phyloP scores from a whole-genome alignment of 37 sponge, comb jelly and placozoan species.

The Bolinopsis microptera region DNA sequence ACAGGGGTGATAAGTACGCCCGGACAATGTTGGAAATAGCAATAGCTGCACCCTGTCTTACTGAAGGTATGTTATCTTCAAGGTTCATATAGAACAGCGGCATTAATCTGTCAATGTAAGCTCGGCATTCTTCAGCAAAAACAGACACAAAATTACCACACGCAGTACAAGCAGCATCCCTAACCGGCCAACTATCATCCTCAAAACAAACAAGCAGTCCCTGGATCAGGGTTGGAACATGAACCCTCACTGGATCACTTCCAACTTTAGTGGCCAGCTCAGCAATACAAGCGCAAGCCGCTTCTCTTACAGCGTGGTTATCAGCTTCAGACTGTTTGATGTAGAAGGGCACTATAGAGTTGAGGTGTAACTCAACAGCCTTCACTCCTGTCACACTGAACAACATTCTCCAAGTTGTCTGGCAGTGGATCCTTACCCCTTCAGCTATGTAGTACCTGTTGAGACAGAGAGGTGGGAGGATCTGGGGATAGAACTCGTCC shows the following conservation, averaged over 20 bases:
- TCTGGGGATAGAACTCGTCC: conserved; percentile 67
- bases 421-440: conserved; percentile 91
- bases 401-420: conserved; percentile 86
- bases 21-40: conserved; percentile 76
- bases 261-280: conserved; percentile 88
- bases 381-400: conserved; percentile 73
- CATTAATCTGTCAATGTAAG: conserved; percentile 65
- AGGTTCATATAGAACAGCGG: conserved; percentile 80
- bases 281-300: conserved; percentile 93
- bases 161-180: conserved; percentile 95
- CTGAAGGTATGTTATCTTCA: conserved; percentile 90
- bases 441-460: conserved; percentile 98
- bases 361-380: conserved; percentile 76
- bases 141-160: conserved; percentile 93
- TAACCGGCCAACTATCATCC: conserved; percentile 98
- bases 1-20: conserved; percentile 71
- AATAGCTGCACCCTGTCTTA: conserved; percentile 89
- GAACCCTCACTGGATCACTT: conserved; percentile 6
- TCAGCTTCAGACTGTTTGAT: conserved; percentile 78
- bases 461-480: conserved; percentile 90
- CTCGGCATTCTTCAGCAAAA: conserved; percentile 78
- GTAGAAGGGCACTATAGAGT: conserved; percentile 75
- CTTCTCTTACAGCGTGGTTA: conserved; percentile 93
- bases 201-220: conserved; percentile 82
- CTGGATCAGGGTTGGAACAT: conserved; percentile 69